A percentile compares a stretch with the other conserved stretches of the same genome.
Evolutionary conservation across 2,888 invertebrate genomes (phyloP).

Genomic region (Diachrysia chrysitis): DNA sequence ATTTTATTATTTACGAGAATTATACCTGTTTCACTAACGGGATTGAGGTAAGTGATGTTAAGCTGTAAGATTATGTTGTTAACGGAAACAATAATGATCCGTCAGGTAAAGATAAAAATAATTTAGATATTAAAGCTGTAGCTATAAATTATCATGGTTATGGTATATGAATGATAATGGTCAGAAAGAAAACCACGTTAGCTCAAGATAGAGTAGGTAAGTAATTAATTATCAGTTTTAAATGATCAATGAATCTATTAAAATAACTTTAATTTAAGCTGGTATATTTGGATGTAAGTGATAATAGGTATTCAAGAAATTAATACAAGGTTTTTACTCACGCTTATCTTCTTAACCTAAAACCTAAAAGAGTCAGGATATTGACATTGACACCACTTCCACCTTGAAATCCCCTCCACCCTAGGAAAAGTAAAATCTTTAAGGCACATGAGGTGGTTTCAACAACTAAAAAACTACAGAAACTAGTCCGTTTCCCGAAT

Average conservation of each 20-base stretch:
- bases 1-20: slow-evolving; percentile 56
- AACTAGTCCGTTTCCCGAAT: not conserved
- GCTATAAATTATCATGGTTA: not conserved
- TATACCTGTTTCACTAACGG: slow-evolving; percentile 51
- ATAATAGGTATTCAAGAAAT: no score
- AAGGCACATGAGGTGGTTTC: not conserved
- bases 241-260: no score
- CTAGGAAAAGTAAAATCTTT: not conserved
- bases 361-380: no score
- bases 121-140: not conserved
- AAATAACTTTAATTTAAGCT: no score
- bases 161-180: not conserved
- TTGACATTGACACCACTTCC: no score
- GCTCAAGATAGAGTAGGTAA: not conserved
- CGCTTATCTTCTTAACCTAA: no score
- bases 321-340: no score
- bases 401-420: no score
- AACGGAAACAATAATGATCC: slow-evolving; percentile 3
- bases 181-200: not conserved
- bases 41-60: slow-evolving; percentile 28
- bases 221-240: no score
- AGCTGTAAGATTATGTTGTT: not conserved
- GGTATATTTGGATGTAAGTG: no score
- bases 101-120: not conserved
- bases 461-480: not conserved